A percentile compares a stretch with the other conserved stretches of the same genome.
phyloP scores from a whole-genome alignment of 2,797 vertebrate genomes.

The Falco concolor region DNA sequence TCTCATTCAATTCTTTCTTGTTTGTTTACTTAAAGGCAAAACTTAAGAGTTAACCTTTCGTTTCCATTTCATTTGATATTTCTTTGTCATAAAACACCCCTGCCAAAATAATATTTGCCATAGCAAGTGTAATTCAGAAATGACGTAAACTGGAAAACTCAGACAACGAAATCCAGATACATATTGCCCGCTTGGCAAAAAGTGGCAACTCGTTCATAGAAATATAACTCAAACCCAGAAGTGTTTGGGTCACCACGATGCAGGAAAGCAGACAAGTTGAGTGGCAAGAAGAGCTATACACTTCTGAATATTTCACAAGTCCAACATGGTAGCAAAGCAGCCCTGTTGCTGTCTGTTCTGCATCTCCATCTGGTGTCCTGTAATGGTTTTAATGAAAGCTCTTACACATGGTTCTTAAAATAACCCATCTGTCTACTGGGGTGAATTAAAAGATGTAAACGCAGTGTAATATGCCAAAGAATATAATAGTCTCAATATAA shows the following conservation, averaged over 20 bases:
- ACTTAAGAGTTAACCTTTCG: background rate
- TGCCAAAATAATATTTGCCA: background rate
- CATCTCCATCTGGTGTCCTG: conserved; percentile 56
- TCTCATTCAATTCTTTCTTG: background rate
- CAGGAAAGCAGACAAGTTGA: conserved; percentile 2
- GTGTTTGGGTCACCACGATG: background rate
- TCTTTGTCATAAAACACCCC: background rate
- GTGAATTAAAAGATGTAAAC: conserved; percentile 71
- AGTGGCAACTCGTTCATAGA: background rate
- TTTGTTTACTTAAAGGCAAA: background rate
- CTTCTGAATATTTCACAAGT: background rate
- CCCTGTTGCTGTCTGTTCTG: conserved; percentile 28
- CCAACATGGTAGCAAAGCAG: conserved; percentile 61
- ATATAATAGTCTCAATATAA: conserved; percentile 68
- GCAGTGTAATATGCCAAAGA: conserved; percentile 69
- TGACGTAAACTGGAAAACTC: background rate
- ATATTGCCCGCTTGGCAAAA: background rate
- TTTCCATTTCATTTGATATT: background rate
- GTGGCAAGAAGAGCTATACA: conserved; percentile 3
- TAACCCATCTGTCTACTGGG: conserved; percentile 62
- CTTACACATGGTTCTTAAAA: conserved; percentile 51
- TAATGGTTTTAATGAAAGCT: conserved; percentile 61
- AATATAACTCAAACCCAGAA: background rate
- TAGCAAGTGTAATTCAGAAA: background rate
- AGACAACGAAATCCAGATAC: background rate